Base-by-base conservation (phyloP, 2,113 vertebrate genomes). In the Osmerus mordax region DNA sequence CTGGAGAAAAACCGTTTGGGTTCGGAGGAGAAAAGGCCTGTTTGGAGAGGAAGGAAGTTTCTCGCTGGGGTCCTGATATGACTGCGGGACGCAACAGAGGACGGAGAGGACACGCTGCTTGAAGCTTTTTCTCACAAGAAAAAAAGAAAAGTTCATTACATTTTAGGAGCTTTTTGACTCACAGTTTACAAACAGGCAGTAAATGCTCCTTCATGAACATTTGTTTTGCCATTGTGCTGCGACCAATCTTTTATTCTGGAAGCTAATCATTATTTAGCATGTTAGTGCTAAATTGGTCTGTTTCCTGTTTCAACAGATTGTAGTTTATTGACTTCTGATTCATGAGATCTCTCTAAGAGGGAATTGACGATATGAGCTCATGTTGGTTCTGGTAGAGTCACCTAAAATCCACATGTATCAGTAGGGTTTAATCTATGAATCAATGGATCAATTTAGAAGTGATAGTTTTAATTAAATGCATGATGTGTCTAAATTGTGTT, bases 121-220 rank as follows among this genome's bases (percentile, higher is more conserved):
- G 81, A 80, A 81, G 69, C 55, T 0, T 92, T 94, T 92, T 93
- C 91, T 89, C 91, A 91, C 88, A 47, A 90, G 83, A 93, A 92
- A 89, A 85, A 83, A 79, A 74, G 72, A 87, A 91, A 88, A 87
- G 86, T 90, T 89, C 58, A 71, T 74, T 14, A 55, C 66, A 68
- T 61, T n/a, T 15, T 51, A 36, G 23, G 28, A 16, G 6, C 9
- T 29, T 19, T 13, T 61, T 63, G 70, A 52, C 28, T 11, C 62
- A 52, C 52, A 56, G 18, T 62, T 68, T 25, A 18, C 25, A 61
- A 71, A 52, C 29, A 47, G 9, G 23, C 23, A 21, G 6, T n/a
- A 69, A 12, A 21, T 60, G 21, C 3, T 19, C 18, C 3, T 21
- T 21, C 21, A 3, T 60, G 21, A 21, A 21, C 11, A 60, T 25